These are phyloP conservation scores for Alfaro cultratus DNA, from an alignment of 2,797 vertebrate genomes.

Conservation along the genomic window DNA sequence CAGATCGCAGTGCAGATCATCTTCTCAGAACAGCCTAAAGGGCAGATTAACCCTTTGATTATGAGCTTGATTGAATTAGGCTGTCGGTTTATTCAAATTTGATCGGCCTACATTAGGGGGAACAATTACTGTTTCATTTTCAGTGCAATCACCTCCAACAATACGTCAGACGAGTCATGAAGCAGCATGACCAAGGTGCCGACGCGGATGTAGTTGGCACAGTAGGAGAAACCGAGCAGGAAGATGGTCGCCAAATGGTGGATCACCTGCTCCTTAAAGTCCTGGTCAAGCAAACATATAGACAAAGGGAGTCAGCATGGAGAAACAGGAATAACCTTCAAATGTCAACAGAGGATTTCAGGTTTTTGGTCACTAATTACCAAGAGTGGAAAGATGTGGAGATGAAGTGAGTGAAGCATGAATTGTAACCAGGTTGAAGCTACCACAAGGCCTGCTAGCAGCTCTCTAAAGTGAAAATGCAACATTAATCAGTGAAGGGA, in stretches of 20 bases:
- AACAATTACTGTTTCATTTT: conserved; percentile 1
- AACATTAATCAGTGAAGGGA: background rate
- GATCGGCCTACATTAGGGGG: background rate
- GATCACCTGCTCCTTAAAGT: conserved; percentile 94
- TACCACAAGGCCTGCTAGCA: background rate
- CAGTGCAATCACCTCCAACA: conserved; percentile 86
- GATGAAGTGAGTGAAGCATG: conserved; percentile 7
- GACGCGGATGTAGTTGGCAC: conserved; percentile 90
- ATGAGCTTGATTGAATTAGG: background rate
- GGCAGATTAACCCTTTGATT: conserved; percentile 14
- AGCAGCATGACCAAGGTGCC: conserved; percentile 93
- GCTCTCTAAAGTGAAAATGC: conserved; percentile 10
- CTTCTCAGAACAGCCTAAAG: conserved; percentile 9
- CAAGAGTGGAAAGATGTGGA: background rate
- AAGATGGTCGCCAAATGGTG: conserved; percentile 94
- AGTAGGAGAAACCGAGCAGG: conserved; percentile 95
- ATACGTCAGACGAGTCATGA: conserved; percentile 91
- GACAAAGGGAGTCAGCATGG: background rate
- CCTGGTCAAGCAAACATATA: conserved; percentile 72
- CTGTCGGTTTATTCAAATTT: background rate
- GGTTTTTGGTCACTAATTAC: conserved; percentile 30
- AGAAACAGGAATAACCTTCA: conserved; percentile 11
- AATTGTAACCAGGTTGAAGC: conserved; percentile 4
- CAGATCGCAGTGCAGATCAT: background rate
- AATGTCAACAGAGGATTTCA: background rate